Base-by-base conservation (phyloP, 2,888 invertebrate species). In the Bugulina stolonifera region DNA sequence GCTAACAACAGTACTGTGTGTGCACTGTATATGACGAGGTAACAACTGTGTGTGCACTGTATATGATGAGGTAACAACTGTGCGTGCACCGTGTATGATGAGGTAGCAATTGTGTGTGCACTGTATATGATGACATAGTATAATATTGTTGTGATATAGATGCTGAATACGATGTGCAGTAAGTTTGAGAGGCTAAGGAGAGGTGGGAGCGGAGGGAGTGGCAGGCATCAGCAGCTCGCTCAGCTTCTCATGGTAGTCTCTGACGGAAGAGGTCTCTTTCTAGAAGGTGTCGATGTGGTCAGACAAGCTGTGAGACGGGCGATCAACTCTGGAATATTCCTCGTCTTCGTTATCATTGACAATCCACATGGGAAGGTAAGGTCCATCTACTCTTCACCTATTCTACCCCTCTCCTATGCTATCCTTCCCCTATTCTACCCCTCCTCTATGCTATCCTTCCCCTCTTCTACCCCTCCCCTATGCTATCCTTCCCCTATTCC, bases 271-370 rank as follows among this genome's bases (percentile, higher is more conserved):
- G 95, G 95, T 0, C 90, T 97, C 76, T 93, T 92, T 83, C 93
- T 94, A 81, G 86, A 86, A 74, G 96, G 96, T 0, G 89, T 90
- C 78, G 89, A 89, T 0, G 88, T 86, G 74, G 92, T 97, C 1
- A 87, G 87, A 75, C 89, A 89, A 76, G 91, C 94, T 0, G 91
- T 97, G 0, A 87, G 93, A 78, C 86, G 90, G 77, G 93, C 94
- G 1, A 89, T 90, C 75, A 88, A 93, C 71, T 88, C 90, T 72
- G 90, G 92, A 55, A 90, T 99, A 76, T 98, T 99, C 85, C 88
- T 93, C 75, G 93, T 99, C 2, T 99, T 97, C 82, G 90, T 99
- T 71, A 91, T 99, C 75, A 90, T 99, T 69, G 99, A 99, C 83
- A 95, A 93, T 86, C 94, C 94, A 5, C 88, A 90, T 76, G 93